Conservation (phyloP, 2,888 invertebrate species). For the Ypsolopha scabrella region DNA sequence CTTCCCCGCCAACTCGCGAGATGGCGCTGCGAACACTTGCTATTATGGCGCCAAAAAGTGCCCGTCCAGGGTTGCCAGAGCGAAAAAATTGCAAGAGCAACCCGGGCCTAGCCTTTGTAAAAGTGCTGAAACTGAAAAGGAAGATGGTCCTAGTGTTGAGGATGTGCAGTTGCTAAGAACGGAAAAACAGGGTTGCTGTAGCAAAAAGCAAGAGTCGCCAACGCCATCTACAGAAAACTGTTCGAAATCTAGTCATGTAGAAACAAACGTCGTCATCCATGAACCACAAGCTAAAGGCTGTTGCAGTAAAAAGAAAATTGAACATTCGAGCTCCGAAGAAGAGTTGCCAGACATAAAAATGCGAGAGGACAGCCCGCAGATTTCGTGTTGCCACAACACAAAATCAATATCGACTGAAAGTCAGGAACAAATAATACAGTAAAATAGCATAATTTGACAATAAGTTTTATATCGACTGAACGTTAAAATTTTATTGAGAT, state of each 20-base stretch:
- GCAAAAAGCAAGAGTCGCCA: conserved; percentile 36
- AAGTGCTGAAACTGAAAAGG: conserved; percentile 36
- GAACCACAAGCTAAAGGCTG: conserved; percentile 9
- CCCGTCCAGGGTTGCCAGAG: conserved; percentile 45
- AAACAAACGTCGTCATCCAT: conserved; percentile 15
- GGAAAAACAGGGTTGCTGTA: conserved; percentile 33
- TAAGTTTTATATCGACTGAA: no score
- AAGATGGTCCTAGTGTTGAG: conserved; percentile 46
- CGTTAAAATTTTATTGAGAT: no score
- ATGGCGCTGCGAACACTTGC: conserved; percentile 30
- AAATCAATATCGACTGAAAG: conserved; percentile 37
- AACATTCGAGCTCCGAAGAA: conserved; percentile 8
- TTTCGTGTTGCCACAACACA: conserved; percentile 44
- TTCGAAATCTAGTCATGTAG: conserved; percentile 20
- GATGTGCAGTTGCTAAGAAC: conserved; percentile 40
- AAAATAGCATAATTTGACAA: no score
- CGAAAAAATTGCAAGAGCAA: conserved; percentile 23
- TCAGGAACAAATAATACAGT: conserved; percentile 41
- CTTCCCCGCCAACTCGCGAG: conserved; percentile 39
- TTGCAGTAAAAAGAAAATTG: conserved; percentile 23
- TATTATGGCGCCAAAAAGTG: conserved; percentile 51
- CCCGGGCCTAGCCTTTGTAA: conserved; percentile 12
- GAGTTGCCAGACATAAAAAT: conserved; percentile 15
- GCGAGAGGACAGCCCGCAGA: conserved; percentile 47
- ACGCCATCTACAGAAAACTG: conserved; percentile 16